phyloP scores from a whole-genome alignment of 2,113 vertebrate genomes.

The Chaetura pelagica region DNA sequence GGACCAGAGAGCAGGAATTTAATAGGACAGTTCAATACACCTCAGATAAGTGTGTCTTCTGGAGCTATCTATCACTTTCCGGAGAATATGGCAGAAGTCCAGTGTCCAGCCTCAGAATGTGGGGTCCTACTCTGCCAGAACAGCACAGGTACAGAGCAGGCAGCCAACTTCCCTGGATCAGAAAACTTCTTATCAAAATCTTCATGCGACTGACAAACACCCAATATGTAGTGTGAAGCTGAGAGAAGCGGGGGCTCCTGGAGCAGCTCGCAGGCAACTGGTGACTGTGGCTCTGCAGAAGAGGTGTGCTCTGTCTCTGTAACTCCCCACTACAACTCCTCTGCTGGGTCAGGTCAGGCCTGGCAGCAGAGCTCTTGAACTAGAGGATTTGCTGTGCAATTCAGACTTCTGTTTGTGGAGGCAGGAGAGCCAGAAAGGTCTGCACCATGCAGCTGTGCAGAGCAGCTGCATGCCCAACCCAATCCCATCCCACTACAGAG shows the following conservation, averaged over 20 bases:
- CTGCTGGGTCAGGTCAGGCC: background rate
- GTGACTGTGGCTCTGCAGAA: background rate
- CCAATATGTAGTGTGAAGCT: background rate
- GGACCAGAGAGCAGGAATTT: background rate
- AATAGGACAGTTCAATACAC: background rate
- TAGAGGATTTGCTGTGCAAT: background rate
- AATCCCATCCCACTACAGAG: background rate
- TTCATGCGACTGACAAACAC: background rate
- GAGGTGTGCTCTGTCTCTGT: background rate
- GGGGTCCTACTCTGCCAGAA: background rate
- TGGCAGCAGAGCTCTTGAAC: background rate
- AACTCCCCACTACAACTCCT: background rate
- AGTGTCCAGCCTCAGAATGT: background rate
- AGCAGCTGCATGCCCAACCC: background rate
- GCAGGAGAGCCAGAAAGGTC: background rate
- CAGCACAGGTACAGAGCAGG: background rate
- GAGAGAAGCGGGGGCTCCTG: background rate
- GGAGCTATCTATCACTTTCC: background rate
- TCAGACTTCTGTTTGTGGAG: background rate
- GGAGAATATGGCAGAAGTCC: background rate
- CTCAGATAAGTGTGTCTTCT: background rate
- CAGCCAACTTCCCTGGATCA: background rate
- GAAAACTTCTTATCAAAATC: background rate
- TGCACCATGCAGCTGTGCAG: background rate
- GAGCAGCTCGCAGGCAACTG: background rate